Conservation (phyloP, 2,888 invertebrate species). For the Hypena proboscidalis region DNA sequence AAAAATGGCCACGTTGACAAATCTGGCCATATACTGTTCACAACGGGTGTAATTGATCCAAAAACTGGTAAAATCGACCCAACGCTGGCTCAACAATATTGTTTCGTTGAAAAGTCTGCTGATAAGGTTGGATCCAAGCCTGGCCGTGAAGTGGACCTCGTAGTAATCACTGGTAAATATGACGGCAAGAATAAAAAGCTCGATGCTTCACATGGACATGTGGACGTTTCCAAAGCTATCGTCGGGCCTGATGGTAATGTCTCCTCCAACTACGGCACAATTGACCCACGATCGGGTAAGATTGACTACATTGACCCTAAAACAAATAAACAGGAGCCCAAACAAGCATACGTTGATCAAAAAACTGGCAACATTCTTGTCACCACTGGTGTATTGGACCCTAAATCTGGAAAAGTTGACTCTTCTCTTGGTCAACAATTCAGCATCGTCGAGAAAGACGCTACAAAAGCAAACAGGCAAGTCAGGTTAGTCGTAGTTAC, state of each 20-base stretch:
- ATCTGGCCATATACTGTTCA: constrained; percentile 87
- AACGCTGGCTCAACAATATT: constrained; percentile 88
- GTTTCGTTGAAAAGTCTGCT: constrained; percentile 86
- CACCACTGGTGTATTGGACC: constrained; percentile 87
- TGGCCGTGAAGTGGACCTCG: constrained; percentile 83
- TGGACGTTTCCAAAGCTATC: constrained; percentile 86
- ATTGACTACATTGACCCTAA: constrained; percentile 87
- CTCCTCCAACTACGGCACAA: constrained; percentile 87
- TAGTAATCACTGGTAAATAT: constrained; percentile 86
- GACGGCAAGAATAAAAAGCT: constrained; percentile 85
- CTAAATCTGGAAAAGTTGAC: constrained; percentile 88
- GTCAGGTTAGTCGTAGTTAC: constrained; percentile 86
- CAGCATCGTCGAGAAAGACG: constrained; percentile 87
- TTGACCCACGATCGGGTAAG: constrained; percentile 87
- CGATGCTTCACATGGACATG: constrained; percentile 75
- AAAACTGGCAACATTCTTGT: constrained; percentile 88
- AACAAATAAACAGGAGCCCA: constrained; percentile 87
- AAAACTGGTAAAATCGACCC: constrained; percentile 88
- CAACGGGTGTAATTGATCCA: constrained; percentile 87
- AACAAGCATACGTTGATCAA: constrained; percentile 89
- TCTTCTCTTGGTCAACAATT: constrained; percentile 88
- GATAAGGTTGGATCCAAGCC: constrained; percentile 78
- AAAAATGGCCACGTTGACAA: constrained; percentile 88
- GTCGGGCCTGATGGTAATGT: constrained; percentile 84
- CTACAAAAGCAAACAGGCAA: constrained; percentile 87